Base-by-base conservation (phyloP, 1,140 invertebrate species). In the Magallana gigas region DNA sequence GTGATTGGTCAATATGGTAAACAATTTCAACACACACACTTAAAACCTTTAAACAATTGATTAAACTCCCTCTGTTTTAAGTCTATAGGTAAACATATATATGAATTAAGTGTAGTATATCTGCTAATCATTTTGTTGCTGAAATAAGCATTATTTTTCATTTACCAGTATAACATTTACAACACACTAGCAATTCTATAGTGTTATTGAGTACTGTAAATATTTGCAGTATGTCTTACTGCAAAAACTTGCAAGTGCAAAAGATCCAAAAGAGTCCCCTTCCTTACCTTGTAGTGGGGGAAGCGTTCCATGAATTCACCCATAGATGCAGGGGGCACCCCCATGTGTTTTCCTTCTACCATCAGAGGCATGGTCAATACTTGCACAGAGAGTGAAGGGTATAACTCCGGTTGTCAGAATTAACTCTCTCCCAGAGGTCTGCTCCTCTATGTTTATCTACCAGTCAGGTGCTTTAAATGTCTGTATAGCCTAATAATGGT, bases 221-320 rank as follows among this genome's bases (percentile, higher is more conserved):
- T 48, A 48, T 48, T 48, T 48, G 36, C 36, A 48, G 36, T 48
- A 48, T 48, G 36, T 48, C 2, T 48, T 48, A 48, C 5, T 48
- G 2, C 36, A 48, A 48, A 48, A 48, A 2, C 36, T 48, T 4
- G 36, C 36, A 48, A 48, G 36, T 48, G 36, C 36, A 48, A 48
- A 5, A 48, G 36, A 48, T 48, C 36, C 36, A 48, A 48, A 48
- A 48, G 36, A 48, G 62, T 18, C 18, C 62, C 18, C 14, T 14
- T 18, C 18, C 4, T n/a, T 90, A 91, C 90, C 86, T 88, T 87
- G 23, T 90, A 91, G 14, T 90, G 83, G 0, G 88, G 88, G 60
- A 71, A 90, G 29, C 88, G 86, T n/a, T 87, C 60, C 12, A 88
- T 4, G 57, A 91, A 89, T 58, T 91, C 90, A 7, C 85, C 84